phyloP scores from a whole-genome alignment of 1,140 invertebrate genomes.

The Trichogramma pretiosum region DNA sequence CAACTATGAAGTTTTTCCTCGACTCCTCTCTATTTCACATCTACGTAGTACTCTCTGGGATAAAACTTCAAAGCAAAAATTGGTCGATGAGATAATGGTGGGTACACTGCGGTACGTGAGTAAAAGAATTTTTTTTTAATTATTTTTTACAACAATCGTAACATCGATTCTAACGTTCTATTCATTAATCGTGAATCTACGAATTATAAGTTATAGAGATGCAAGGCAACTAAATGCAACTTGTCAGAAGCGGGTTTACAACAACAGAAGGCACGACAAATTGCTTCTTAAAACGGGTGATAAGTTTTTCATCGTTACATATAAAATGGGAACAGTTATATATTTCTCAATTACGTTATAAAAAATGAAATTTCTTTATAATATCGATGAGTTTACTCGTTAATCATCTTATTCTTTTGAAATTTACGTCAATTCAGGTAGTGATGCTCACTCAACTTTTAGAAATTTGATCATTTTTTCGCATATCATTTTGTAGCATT shows the following conservation, averaged over 20 bases:
- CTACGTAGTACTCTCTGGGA: slow-evolving; percentile 8
- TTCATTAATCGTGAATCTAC: not conserved
- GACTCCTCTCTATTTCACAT: slow-evolving; percentile 8
- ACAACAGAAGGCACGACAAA: slow-evolving; percentile 43
- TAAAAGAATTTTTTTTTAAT: not conserved
- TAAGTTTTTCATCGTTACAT: slow-evolving; percentile 16
- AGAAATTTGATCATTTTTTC: not conserved
- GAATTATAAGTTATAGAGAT: not conserved
- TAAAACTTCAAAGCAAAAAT: slow-evolving; percentile 2
- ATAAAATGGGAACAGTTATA: too few relatives aligned
- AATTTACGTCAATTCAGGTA: slow-evolving; percentile 9
- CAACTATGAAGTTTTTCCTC: not conserved
- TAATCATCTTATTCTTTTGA: slow-evolving; percentile 2
- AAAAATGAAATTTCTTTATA: slow-evolving; percentile 1
- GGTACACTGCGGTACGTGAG: not conserved
- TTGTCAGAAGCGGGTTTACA: slow-evolving; percentile 29
- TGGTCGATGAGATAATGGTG: not conserved
- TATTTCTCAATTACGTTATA: not conserved
- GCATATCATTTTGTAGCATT: too few relatives aligned
- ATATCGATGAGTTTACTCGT: not conserved
- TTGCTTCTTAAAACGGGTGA: slow-evolving; percentile 34
- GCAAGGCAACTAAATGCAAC: slow-evolving; percentile 28
- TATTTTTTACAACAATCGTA: slow-evolving; percentile 1
- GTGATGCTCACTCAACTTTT: slow-evolving; percentile 1
- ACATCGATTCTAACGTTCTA: slow-evolving; percentile 2